These are phyloP conservation scores for Drosophila teissieri DNA, from an alignment of 1,140 invertebrate genomes.

Conservation along the genomic window DNA sequence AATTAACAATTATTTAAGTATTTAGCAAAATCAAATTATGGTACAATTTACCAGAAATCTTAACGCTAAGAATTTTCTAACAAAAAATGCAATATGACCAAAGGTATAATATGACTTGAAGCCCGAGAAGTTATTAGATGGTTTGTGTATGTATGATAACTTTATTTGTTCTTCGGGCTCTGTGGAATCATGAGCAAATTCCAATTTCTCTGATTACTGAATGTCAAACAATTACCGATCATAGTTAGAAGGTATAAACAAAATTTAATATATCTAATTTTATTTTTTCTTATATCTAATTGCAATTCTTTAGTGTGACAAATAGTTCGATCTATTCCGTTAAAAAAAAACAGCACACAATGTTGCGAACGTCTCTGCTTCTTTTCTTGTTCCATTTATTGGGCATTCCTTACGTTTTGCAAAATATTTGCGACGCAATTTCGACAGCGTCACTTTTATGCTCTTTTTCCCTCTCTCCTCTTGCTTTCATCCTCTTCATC, in stretches of 20 bases:
- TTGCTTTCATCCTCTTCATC: neutral
- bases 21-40: no score
- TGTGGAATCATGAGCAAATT: neutral
- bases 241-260: neutral
- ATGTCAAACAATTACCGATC: neutral
- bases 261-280: neutral
- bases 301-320: neutral
- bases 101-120: no score
- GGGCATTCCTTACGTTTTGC: conserved; percentile 30
- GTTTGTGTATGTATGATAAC: no score
- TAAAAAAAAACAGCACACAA: conserved; percentile 29
- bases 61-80: no score
- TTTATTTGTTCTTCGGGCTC: neutral
- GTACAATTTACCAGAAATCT: no score
- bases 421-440: conserved; percentile 74
- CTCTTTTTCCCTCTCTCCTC: conserved; percentile 17
- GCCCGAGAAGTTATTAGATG: neutral
- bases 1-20: neutral
- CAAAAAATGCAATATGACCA: no score
- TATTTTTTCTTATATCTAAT: neutral
- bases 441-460: conserved; percentile 63
- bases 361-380: conserved; percentile 21
- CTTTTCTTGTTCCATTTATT: conserved; percentile 28
- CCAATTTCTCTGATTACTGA: neutral
- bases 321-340: conserved; percentile 30